Base-by-base conservation (phyloP, 1,140 invertebrate species). In the Whitmania pigra region DNA sequence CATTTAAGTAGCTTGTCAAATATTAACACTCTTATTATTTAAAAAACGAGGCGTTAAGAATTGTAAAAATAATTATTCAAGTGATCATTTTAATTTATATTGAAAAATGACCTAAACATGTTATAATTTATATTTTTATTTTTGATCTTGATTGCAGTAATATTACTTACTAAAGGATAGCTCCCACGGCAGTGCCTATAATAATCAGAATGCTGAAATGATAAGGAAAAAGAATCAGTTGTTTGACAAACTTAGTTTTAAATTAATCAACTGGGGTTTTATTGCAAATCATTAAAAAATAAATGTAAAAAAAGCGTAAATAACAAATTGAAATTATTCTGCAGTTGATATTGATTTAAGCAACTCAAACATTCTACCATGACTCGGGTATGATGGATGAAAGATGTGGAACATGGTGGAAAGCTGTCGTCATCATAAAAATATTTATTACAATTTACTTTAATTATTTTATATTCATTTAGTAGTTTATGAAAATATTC, bases 191-290 rank as follows among this genome's bases (percentile, higher is more conserved):
- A 13, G 43, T 69, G 9, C 67, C 67, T 4, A 69, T 49, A 27
- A 69, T 69, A 31, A 69, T 69, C 29, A 69, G n/a, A 22, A 69
- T 25, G 31, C 67, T 69, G 67, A 27, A 69, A 69, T 27, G 31
- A 31, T 1, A 63, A 63, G 31, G 1, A 27, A 27, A 27, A 63
- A 7, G 31, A 63, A 63, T 63, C 31, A 63, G 15, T 25, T n/a
- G n/a, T n/a, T n/a, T n/a, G n/a, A n/a, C n/a, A n/a, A n/a, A n/a
- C n/a, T 63, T 25, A 9, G n/a, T 7, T 60, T 60, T 7, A 68
- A 9, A 68, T 68, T 11, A 68, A 68, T 4, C 7, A 68, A n/a
- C 40, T 43, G 5, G 5, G 13, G 5, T 43, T 49, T 15, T 13
- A 49, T 11, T 4, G 43, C 43, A 49, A 49, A 49, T 49, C 43